Percentiles rank a stretch among this genome's conserved stretches.
Evolutionary conservation across 1,140 invertebrate species (phyloP).

Genomic region (Pseudobourletiella spinata): DNA sequence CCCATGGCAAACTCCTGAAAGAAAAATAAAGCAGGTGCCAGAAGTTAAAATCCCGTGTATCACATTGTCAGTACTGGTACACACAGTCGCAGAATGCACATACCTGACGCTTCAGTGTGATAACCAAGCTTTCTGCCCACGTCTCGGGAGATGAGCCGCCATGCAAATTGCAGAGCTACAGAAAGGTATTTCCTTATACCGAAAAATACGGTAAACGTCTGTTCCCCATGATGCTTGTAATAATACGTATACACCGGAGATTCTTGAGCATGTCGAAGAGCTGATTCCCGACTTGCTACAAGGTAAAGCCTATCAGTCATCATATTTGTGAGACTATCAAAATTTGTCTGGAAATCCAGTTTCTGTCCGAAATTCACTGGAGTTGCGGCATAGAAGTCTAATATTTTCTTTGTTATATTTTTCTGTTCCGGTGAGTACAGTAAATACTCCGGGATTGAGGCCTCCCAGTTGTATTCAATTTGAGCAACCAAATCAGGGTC

Average conservation of each 20-base stretch:
- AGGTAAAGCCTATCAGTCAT: constrained; percentile 2
- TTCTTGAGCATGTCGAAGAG: constrained; percentile 1
- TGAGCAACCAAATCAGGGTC: background rate
- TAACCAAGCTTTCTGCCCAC: background rate
- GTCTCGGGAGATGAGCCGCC: background rate
- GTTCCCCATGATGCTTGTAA: constrained; percentile 7
- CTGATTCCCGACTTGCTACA: background rate
- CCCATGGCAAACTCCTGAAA: constrained; percentile 16
- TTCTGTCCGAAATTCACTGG: background rate
- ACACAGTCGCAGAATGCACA: too few species aligned
- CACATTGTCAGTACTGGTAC: too few species aligned
- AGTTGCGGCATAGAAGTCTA: background rate
- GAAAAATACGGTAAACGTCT: constrained; percentile 2
- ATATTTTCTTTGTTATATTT: background rate
- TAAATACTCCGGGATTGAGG: background rate
- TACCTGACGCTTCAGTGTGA: constrained; percentile 5
- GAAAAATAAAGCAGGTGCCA: too few species aligned
- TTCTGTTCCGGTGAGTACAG: background rate
- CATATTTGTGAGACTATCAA: constrained; percentile 12
- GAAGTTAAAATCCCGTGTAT: too few species aligned
- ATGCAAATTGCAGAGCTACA: background rate
- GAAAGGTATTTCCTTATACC: constrained; percentile 1
- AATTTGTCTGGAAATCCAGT: background rate
- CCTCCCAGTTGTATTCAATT: constrained; percentile 14
- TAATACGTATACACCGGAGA: constrained; percentile 19